Evolutionary conservation across 2,888 invertebrate genomes (phyloP), one percentile per base, ranked within the genome.

Genomic region (Calliopum simillimum): DNA sequence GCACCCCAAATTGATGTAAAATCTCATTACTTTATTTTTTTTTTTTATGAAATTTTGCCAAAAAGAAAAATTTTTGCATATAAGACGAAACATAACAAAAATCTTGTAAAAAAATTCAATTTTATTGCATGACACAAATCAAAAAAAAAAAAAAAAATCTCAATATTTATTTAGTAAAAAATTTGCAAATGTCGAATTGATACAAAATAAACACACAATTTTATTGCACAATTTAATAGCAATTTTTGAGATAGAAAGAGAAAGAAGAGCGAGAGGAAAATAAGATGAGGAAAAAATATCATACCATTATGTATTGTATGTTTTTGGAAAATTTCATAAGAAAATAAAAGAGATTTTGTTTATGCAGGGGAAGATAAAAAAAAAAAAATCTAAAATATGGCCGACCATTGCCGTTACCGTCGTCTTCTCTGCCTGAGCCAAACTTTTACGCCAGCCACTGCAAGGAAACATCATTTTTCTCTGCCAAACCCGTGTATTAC

Each of bases 181-280:
- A 81, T 80, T 81, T 79, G 77, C 79, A 82, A 82, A 80, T 79
- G 80, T 79, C 79, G 78, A 80, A 78, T 75, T 77, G 25, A 64
- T 14, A 56, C 77, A 79, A 78, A 77, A 82, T 81, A 82, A 82
- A 82, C 81, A 82, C 79, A 82, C 82, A 81, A 80, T 80, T 79
- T 79, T 79, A 81, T 75, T 71, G 63, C 68, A 71, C 41, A 41
- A 70, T 73, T 72, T 73, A 73, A 71, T 72, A 71, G 66, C 71
- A 75, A 63, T 33, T 23, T 14, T 43, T n/a, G n/a, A n/a, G n/a
- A n/a, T n/a, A n/a, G 61, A 46, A 21, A 3, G 3, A 63, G n/a
- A 47, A 1, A 4, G 21, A 63, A 63, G 19, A 62, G 21, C 21
- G 4, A 53, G 1, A 53, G 3, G 16, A 53, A 51, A n/a, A 19